These are phyloP conservation scores for Fregetta grallaria DNA, from an alignment of 2,113 vertebrate genomes.

Conservation along the genomic window DNA sequence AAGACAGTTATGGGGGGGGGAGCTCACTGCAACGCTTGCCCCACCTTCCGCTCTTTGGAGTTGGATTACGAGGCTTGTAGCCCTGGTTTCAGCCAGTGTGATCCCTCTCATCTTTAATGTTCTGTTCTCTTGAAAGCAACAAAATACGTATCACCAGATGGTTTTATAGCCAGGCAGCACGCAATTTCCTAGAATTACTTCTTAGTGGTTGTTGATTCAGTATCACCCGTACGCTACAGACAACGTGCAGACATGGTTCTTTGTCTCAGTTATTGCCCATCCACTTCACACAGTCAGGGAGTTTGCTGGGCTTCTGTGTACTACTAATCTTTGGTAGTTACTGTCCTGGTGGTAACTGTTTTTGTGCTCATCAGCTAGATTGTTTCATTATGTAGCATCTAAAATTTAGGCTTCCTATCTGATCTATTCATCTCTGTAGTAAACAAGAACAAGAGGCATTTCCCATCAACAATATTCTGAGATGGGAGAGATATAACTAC, in stretches of 20 bases:
- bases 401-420: neutral
- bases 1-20: neutral
- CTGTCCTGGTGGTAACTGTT: neutral
- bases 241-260: fast-evolving
- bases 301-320: neutral
- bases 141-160: neutral
- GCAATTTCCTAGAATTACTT: neutral
- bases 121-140: neutral
- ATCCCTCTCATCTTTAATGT: neutral
- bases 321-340: neutral
- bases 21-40: neutral
- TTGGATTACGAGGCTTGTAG: neutral
- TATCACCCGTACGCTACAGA: fast-evolving
- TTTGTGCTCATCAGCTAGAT: neutral
- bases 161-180: neutral
- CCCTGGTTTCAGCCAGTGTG: neutral
- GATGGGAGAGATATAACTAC: neutral
- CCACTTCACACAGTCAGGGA: neutral
- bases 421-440: neutral
- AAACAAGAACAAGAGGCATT: neutral
- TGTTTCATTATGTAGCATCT: neutral
- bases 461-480: neutral
- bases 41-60: neutral
- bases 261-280: neutral
- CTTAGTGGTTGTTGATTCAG: neutral